phyloP scores from a whole-genome alignment of 2,888 invertebrate genomes.

The Acrobasis repandana region DNA sequence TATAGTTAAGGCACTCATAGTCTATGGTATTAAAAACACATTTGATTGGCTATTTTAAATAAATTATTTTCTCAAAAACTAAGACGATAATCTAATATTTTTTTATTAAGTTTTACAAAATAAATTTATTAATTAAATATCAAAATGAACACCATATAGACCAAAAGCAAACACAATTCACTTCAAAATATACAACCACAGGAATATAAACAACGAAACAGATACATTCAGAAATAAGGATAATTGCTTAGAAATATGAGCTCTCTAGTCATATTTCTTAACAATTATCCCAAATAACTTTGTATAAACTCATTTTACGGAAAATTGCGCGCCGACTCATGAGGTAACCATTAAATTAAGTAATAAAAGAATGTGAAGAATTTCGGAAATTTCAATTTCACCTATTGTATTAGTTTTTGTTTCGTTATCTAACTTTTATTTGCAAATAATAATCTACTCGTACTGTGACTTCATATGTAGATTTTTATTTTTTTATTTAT shows the following conservation, averaged over 20 bases:
- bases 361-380: conserved; percentile 47
- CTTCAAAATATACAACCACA: conserved; percentile 9
- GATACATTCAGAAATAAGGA: conserved; percentile 32
- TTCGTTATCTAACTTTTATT: not conserved
- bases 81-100: too few relatives aligned
- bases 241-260: conserved; percentile 40
- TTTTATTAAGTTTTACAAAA: not conserved
- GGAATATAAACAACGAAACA: conserved; percentile 26
- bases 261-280: conserved; percentile 47
- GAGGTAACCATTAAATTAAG: conserved; percentile 50
- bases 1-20: too few relatives aligned
- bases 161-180: conserved; percentile 10
- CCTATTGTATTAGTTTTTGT: conserved; percentile 18
- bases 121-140: not conserved
- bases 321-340: conserved; percentile 45
- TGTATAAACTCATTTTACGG: conserved; percentile 53
- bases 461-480: not conserved
- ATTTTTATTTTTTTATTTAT: not conserved
- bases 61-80: too few relatives aligned
- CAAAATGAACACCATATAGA: not conserved
- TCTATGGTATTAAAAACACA: too few relatives aligned
- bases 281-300: conserved; percentile 57
- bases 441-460: not conserved
- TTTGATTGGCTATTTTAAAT: too few relatives aligned
- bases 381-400: conserved; percentile 26